A percentile compares a stretch with the other conserved stretches of the same genome.
These are phyloP conservation scores for Recurvirostra avosetta DNA, from an alignment of 2,113 vertebrate species.

Conservation along the genomic window DNA sequence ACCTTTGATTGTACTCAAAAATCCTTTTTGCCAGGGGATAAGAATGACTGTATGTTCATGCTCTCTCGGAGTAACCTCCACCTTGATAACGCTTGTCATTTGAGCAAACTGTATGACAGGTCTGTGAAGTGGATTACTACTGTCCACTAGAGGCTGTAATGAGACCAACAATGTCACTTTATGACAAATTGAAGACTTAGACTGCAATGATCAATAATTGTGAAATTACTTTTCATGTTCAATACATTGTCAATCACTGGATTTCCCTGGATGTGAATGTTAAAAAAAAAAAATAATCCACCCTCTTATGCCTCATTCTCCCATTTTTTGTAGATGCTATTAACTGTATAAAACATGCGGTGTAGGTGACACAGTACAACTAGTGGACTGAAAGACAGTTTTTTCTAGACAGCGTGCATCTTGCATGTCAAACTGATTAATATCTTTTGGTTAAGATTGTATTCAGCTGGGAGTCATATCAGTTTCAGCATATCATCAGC, in stretches of 20 bases:
- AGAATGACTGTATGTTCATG: neutral
- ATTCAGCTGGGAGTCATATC: slow-evolving; percentile 9
- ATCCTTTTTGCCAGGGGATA: neutral
- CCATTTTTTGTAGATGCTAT: neutral
- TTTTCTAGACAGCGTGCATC: slow-evolving; percentile 13
- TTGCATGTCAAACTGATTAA: slow-evolving; percentile 47
- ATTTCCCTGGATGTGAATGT: slow-evolving; percentile 22
- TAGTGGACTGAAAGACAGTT: neutral
- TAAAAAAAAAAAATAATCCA: neutral
- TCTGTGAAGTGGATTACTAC: slow-evolving; percentile 63
- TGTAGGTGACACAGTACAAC: neutral
- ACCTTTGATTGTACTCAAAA: neutral
- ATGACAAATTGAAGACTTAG: slow-evolving; percentile 24
- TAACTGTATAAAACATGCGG: slow-evolving; percentile 2
- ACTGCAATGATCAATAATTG: slow-evolving; percentile 32
- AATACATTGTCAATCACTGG: neutral
- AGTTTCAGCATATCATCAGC: neutral
- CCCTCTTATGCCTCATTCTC: neutral
- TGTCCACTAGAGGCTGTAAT: slow-evolving; percentile 82
- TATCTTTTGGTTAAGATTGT: slow-evolving; percentile 16
- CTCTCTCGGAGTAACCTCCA: neutral
- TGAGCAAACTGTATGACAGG: neutral
- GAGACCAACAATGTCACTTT: slow-evolving; percentile 75
- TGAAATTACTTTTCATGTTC: slow-evolving; percentile 33
- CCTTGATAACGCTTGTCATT: slow-evolving; percentile 15